Base-by-base conservation (phyloP, 2,888 invertebrate species). In the Campoplex capitator region DNA sequence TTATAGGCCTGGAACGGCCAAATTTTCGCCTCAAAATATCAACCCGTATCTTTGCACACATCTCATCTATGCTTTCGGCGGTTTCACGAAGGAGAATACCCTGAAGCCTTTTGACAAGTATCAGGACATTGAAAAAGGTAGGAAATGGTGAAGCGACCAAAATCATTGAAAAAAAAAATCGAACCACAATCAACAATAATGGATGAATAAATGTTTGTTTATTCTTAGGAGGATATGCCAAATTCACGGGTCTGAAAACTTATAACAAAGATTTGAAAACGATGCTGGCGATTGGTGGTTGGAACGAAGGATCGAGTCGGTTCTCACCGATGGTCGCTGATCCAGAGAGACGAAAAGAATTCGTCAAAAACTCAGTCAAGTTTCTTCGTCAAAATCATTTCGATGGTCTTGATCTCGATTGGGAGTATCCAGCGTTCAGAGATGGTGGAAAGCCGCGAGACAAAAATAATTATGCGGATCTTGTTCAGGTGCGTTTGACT, bases 31-130 rank as follows among this genome's bases (percentile, higher is more conserved):
- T 0, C 98, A 98, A 94, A 98, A 98, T 94, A 98, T 98, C 94
- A 98, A 98, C 95, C 98, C 98, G 0, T 98, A 98, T 94, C 96
- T 98, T 85, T 98, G 98, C 95, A 98, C 98, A 56, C 98, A 98
- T 96, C 96, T 98, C 90, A 96, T 98, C 89, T 98, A 98, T 95
- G 98, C 98, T 8, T 98, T 98, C 94, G 98, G 98, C 78, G 98
- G 98, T 35, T 97, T 98, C 94, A 98, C 98, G 87, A 98, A 98
- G 94, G 98, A 98, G 93, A 98, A 98, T 94, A 97, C 97, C 28
- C 95, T 99, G 91, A 98, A 98, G 91, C 98, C 98, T 0, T 98
- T 98, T 93, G 98, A 99, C 95, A 98, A 98, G 93, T 98, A 98
- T 94, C 98, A 98, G 95, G 98, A 99, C 94, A 97, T 98, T 92